These are phyloP conservation scores for Notarius lentiginosus DNA, from an alignment of 2,113 vertebrate species.

Conservation along the genomic window DNA sequence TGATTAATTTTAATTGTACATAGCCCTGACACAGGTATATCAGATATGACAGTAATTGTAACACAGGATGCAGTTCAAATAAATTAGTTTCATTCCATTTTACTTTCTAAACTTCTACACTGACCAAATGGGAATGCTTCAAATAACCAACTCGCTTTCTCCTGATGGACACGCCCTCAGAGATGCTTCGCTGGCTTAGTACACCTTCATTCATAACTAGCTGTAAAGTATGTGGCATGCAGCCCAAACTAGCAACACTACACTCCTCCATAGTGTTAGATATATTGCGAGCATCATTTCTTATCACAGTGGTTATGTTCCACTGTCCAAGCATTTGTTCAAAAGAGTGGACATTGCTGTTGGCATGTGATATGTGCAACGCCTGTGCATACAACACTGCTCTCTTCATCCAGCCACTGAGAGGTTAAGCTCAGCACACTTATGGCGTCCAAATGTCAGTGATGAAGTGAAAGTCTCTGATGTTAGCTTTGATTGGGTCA, in stretches of 20 bases:
- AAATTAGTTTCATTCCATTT: no score
- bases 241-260: conserved; percentile 4
- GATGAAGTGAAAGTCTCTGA: background rate
- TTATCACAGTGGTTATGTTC: background rate
- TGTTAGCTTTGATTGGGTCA: background rate
- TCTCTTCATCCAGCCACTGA: background rate
- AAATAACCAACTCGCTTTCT: conserved; percentile 16
- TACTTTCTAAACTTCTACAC: no score
- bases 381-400: background rate
- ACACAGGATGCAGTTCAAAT: no score
- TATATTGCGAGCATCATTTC: conserved; percentile 20
- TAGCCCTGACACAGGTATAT: no score
- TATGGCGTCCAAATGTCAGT: background rate
- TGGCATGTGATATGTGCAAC: no score
- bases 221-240: conserved; percentile 19
- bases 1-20: no score
- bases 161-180: background rate
- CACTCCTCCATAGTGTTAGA: conserved; percentile 3
- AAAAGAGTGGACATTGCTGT: conserved; percentile 1
- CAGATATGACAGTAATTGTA: no score
- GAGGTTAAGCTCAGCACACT: background rate
- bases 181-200: conserved; percentile 29
- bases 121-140: no score
- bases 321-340: conserved; percentile 5
- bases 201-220: conserved; percentile 3